Evolutionary conservation across 1,140 invertebrate genomes (phyloP), one percentile per base, ranked within the genome.

Genomic region (Apis laboriosa): DNA sequence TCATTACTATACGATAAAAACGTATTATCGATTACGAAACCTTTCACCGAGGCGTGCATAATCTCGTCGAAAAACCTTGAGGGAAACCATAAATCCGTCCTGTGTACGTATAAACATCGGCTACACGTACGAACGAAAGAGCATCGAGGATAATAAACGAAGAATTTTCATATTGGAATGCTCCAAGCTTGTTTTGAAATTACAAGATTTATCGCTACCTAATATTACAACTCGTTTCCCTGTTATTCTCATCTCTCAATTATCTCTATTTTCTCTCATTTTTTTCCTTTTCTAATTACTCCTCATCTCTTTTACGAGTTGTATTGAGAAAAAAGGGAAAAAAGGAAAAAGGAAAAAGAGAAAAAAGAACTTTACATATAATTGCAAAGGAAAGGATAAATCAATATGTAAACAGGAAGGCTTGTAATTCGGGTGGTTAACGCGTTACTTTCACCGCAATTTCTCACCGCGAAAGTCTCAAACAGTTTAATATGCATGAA

Each of bases 21-120:
- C 64, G 74, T 73, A 43, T 80, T 80, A 83, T 77, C 76, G 81
- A 83, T 83, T 83, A 78, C 67, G 81, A 83, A 83, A 83, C 76
- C 81, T 83, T 83, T 78, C 67, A n/a, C 60, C 75, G 12, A 60
- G 43, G 67, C 75, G 66, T 55, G 67, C 15, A 58, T 78, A 77
- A 83, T 83, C 81, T 83, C 67, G 58, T 83, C 67, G 75, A 56
- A 83, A 77, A 77, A 77, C 81, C 81, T 72, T 78, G 76, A 66
- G 53, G 56, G 81, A 83, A 83, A 83, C 81, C 75, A 78, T 83
- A 83, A 83, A 83, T 83, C 76, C 75, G 51, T 19, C 0, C 58
- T n/a, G 60, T 58, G 28, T 24, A 58, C 1, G 55, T 17, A 53
- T 28, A 71, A 83, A 83, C 67, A 49, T 9, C 2, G 63, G 24